phyloP scores from a whole-genome alignment of 2,888 invertebrate genomes.

The Callyntrura guangdongensis region DNA sequence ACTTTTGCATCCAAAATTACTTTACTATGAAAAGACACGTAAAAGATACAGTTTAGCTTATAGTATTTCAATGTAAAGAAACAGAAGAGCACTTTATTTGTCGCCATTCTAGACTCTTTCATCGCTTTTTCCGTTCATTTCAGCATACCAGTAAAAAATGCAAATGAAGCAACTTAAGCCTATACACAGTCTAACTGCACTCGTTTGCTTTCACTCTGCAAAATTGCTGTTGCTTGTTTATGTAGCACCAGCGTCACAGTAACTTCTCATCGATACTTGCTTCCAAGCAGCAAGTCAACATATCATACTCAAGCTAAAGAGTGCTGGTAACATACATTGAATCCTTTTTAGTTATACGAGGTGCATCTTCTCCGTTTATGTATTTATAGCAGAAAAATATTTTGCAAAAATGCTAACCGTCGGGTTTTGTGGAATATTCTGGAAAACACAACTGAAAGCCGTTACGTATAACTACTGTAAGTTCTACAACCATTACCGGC shows the following conservation, averaged over 20 bases:
- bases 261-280: background rate
- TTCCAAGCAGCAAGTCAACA: background rate
- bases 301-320: background rate
- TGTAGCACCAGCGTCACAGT: background rate
- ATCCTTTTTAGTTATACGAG: too few species aligned
- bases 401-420: background rate
- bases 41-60: background rate
- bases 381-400: background rate
- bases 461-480: background rate
- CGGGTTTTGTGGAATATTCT: conserved; percentile 30
- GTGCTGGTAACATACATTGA: background rate
- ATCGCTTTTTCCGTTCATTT: conserved; percentile 79
- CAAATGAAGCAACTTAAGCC: conserved; percentile 82
- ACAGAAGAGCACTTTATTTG: conserved; percentile 21
- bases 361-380: too few species aligned
- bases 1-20: background rate
- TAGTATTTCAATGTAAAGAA: background rate
- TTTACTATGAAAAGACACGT: background rate
- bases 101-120: conserved; percentile 58
- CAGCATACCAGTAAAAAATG: conserved; percentile 80
- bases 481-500: background rate
- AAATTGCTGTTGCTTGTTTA: background rate
- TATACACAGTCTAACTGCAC: conserved; percentile 46
- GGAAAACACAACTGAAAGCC: background rate
- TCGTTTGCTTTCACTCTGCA: conserved; percentile 1